Evolutionary conservation across 2,797 vertebrate species (phyloP), one percentile per base, ranked within the genome.

Genomic region (Poeciliopsis gracilis): DNA sequence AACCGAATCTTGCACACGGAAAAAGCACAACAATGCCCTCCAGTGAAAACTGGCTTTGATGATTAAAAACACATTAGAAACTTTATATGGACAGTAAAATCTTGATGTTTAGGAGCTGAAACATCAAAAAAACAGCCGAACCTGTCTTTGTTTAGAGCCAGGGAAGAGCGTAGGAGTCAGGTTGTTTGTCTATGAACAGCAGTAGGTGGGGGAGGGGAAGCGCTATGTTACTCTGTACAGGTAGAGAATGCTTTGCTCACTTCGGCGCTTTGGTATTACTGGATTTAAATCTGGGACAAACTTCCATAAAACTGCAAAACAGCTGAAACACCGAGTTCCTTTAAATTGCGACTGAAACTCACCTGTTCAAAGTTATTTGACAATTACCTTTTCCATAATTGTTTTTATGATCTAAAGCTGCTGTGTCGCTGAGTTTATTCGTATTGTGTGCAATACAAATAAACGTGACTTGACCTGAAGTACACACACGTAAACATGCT

Each of bases 1-100:
- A 75, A 63, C 38, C 66, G 75, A 53, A 77, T 82, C 77, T 77
- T 84, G 73, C 73, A 73, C 72, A 74, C 45, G 53, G 72, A 75
- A 33, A 33, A 69, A 78, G 51, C 76, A 72, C 67, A 84, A 85
- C 12, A 20, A 71, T 49, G 16, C 5, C 10, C 16, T 72, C 25
- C 2, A 51, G 71, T 80, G 71, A 78, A 81, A 63, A 70, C 28
- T 2, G 71, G 72, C 45, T 66, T 30, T 46, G 66, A 63, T 57
- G n/a, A 43, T 41, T 79, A 18, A 55, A 82, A 30, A 77, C 46
- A 13, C 16, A 3, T 3, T 30, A 15, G 2, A 47, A 70, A 55
- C 55, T 66, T 33, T 45, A 13, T 30, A 59, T 28, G 47, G 20
- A 61, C 3, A 12, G 67, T 75, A 30, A 25, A 33, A 57, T 72